These are phyloP conservation scores for Eclectus roratus DNA, from an alignment of 2,113 vertebrate genomes.

Conservation along the genomic window DNA sequence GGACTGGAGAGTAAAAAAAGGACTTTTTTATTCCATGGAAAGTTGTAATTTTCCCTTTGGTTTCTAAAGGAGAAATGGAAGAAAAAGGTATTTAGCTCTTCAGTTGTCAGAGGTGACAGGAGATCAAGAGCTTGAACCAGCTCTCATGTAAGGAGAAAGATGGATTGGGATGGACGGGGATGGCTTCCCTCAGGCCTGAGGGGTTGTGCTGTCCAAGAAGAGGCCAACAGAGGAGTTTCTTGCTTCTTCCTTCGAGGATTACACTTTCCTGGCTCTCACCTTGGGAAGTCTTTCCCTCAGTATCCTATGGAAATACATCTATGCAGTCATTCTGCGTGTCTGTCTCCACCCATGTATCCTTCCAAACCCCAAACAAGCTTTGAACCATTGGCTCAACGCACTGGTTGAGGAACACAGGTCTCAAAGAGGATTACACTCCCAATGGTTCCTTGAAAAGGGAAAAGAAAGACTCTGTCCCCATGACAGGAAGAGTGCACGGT, in stretches of 20 bases:
- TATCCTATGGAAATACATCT: not conserved
- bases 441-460: not conserved
- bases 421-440: not conserved
- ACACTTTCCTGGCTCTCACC: slow-evolving; percentile 40
- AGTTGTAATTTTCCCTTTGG: not conserved
- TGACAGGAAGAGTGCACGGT: not conserved
- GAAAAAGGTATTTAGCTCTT: not conserved
- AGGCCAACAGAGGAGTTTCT: not conserved
- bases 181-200: not conserved
- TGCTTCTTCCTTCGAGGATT: not conserved
- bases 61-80: not conserved
- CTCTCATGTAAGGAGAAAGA: not conserved
- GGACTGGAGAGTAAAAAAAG: not conserved
- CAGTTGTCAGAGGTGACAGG: not conserved
- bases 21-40: not conserved
- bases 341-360: not conserved
- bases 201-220: not conserved
- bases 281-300: not conserved
- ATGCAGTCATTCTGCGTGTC: not conserved
- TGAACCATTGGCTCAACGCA: not conserved
- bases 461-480: not conserved
- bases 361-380: not conserved
- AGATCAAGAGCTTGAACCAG: slow-evolving; percentile 1
- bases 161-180: not conserved
- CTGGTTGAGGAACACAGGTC: not conserved